Percentiles rank a stretch among this genome's conserved stretches.
Evolutionary conservation across 1,140 invertebrate genomes (phyloP).

Genomic region (Caenorhabditis tropicalis): DNA sequence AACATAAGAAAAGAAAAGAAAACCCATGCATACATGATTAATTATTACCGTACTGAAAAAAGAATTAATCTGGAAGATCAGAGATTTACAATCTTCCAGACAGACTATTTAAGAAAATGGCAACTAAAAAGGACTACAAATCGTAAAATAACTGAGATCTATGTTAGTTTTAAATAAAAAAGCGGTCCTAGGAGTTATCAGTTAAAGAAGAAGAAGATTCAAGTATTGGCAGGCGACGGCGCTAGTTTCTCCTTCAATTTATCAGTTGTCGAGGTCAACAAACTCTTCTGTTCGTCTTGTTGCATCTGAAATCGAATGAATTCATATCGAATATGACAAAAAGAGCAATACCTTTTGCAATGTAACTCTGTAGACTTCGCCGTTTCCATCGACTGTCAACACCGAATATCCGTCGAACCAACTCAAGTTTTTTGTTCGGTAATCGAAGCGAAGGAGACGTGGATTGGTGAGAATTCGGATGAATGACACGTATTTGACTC

Average conservation of each 20-base stretch:
- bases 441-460: conserved; percentile 46
- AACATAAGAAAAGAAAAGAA: too few species aligned
- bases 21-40: too few species aligned
- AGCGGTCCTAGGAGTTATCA: not conserved
- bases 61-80: too few species aligned
- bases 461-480: conserved; percentile 47
- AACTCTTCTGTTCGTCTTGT: conserved; percentile 47
- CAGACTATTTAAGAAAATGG: not conserved
- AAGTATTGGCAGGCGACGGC: not conserved
- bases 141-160: not conserved
- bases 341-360: conserved; percentile 52
- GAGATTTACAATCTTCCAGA: not conserved
- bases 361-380: conserved; percentile 54
- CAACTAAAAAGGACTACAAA: not conserved
- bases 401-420: conserved; percentile 60
- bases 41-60: too few species aligned
- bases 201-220: not conserved
- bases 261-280: conserved; percentile 5
- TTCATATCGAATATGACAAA: not conserved
- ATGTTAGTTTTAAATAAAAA: conserved; percentile 5
- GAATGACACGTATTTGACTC: conserved; percentile 55
- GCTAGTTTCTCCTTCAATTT: conserved; percentile 49
- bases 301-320: conserved; percentile 19
- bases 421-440: conserved; percentile 48
- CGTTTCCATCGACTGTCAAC: conserved; percentile 57